Conservation (phyloP, 1,140 invertebrate species). For the Pteromalus puparum region DNA sequence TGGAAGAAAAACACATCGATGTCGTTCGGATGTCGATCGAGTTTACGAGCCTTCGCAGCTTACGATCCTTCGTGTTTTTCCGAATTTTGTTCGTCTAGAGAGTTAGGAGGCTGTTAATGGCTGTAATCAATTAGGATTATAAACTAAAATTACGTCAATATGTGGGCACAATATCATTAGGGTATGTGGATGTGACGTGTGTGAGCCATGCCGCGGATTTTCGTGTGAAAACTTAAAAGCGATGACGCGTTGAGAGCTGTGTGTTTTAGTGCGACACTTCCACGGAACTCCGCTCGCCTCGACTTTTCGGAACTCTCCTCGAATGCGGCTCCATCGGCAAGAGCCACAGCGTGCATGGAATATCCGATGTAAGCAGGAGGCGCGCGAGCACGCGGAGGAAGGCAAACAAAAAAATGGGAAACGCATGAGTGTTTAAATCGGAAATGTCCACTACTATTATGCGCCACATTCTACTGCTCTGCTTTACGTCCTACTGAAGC, state of each 20-base stretch:
- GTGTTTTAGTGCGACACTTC: slow-evolving; percentile 11
- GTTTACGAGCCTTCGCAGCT: slow-evolving; percentile 14
- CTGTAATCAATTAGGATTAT: slow-evolving; percentile 46
- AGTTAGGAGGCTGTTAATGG: slow-evolving; percentile 46
- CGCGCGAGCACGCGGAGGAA: not conserved
- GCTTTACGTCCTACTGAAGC: slow-evolving; percentile 39
- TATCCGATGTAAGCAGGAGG: not conserved
- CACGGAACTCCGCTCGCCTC: slow-evolving; percentile 8
- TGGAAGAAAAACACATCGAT: not conserved
- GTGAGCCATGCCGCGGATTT: not conserved
- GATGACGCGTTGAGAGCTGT: slow-evolving; percentile 4
- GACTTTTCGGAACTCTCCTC: not conserved
- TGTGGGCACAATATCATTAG: not conserved
- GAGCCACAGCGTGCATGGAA: not conserved
- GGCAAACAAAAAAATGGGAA: slow-evolving; percentile 28
- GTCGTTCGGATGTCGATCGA: not conserved
- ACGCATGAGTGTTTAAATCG: slow-evolving; percentile 26
- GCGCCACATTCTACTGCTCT: slow-evolving; percentile 11
- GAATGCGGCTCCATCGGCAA: not conserved
- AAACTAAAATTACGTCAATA: slow-evolving; percentile 32
- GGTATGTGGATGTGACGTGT: not conserved
- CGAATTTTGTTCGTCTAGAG: slow-evolving; percentile 11
- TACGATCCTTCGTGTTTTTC: slow-evolving; percentile 36
- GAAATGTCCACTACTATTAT: slow-evolving; percentile 26
- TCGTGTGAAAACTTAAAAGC: slow-evolving; percentile 27